Percentiles rank a stretch among this genome's conserved stretches.
Conservation (phyloP, 2,113 vertebrate species). For the Calidris pygmaea region DNA sequence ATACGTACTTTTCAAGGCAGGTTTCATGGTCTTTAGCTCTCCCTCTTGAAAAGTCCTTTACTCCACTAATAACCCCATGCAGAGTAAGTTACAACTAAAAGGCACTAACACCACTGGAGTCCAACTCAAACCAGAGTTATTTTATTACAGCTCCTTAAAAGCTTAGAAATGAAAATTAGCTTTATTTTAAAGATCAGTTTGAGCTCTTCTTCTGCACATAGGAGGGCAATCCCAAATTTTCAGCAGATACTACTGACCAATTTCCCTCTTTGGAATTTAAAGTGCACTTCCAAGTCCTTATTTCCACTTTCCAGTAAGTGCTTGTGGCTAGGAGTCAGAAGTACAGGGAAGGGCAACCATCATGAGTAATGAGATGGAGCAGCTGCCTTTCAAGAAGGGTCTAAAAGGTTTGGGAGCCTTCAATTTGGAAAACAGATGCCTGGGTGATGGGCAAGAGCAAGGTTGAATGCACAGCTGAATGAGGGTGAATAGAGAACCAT, state of each 20-base stretch:
- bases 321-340: not conserved
- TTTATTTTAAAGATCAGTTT: not conserved
- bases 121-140: not conserved
- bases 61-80: not conserved
- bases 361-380: not conserved
- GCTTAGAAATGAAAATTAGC: not conserved
- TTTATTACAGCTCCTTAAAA: not conserved
- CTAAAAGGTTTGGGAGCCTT: not conserved
- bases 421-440: not conserved
- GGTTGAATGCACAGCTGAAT: not conserved
- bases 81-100: not conserved
- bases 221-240: not conserved
- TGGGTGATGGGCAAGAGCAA: not conserved
- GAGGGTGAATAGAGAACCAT: not conserved
- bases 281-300: not conserved
- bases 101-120: not conserved
- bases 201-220: not conserved
- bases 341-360: not conserved
- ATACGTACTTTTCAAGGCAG: not conserved
- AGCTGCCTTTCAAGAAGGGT: not conserved
- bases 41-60: not conserved
- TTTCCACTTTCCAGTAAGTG: not conserved
- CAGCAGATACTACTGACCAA: not conserved
- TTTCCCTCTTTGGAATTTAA: not conserved
- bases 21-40: not conserved